Conservation (phyloP, 2,797 vertebrate species). For the Girardinus metallicus region DNA sequence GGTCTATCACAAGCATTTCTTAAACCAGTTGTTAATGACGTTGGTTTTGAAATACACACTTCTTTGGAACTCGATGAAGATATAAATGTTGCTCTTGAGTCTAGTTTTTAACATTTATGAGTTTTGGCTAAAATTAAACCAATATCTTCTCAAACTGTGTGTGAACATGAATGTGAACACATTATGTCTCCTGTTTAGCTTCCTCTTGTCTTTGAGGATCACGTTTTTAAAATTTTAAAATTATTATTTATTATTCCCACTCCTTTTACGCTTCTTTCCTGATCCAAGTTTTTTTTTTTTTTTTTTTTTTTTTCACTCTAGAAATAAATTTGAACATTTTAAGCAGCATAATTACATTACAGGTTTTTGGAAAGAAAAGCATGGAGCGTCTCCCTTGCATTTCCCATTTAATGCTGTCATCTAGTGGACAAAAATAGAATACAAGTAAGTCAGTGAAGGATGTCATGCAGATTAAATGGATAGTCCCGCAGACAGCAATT, state of each 20-base stretch:
- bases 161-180: neutral
- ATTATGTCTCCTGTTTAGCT: neutral
- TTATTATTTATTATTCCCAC: neutral
- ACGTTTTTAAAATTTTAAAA: neutral
- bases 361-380: neutral
- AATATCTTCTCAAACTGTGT: neutral
- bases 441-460: neutral
- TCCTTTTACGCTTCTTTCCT: neutral
- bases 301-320: neutral
- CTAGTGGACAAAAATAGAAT: constrained; percentile 53
- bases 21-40: neutral
- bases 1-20: neutral
- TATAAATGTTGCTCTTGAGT: neutral
- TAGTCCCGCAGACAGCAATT: neutral
- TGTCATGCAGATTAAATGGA: neutral
- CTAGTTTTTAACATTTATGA: neutral
- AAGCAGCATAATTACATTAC: neutral
- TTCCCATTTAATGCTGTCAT: constrained; percentile 49
- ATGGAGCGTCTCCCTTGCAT: neutral
- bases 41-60: neutral
- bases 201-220: neutral
- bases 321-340: neutral
- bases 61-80: neutral
- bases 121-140: neutral
- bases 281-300: neutral